phyloP scores from a whole-genome alignment of 2,797 vertebrate species.

The Bucorvus abyssinicus region DNA sequence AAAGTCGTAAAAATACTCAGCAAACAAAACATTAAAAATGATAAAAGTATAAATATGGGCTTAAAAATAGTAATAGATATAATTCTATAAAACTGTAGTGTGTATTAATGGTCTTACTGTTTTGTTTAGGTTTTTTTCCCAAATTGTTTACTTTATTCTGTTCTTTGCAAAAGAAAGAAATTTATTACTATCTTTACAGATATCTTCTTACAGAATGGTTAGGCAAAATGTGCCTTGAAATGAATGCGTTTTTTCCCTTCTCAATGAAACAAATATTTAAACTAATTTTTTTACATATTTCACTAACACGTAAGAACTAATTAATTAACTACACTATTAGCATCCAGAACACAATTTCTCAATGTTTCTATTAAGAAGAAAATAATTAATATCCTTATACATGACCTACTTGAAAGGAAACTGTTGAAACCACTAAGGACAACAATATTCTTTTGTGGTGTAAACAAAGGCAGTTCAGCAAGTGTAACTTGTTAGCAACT shows the following conservation, averaged over 20 bases:
- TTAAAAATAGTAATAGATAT: background rate
- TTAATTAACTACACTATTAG: background rate
- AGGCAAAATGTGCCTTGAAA: background rate
- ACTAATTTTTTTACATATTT: background rate
- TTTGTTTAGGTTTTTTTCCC: background rate
- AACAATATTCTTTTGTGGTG: conserved; percentile 14
- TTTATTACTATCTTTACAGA: background rate
- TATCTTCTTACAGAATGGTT: background rate
- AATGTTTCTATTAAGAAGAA: background rate
- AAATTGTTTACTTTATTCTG: background rate
- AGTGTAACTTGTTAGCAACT: conserved; percentile 46
- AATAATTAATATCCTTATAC: conserved; percentile 5
- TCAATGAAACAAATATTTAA: background rate
- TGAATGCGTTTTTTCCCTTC: background rate
- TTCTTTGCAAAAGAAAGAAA: background rate
- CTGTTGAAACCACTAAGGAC: background rate
- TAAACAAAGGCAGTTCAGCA: conserved; percentile 47
- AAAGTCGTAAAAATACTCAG: background rate
- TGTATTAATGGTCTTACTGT: background rate
- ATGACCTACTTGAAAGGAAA: conserved; percentile 28
- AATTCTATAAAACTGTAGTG: background rate
- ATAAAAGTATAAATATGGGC: background rate
- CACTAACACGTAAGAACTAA: background rate
- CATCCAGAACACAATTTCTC: background rate
- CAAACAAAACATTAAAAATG: background rate